A percentile compares a stretch with the other conserved stretches of the same genome.
phyloP scores from a whole-genome alignment of 2,888 invertebrate species.

The Coenonympha glycerion region DNA sequence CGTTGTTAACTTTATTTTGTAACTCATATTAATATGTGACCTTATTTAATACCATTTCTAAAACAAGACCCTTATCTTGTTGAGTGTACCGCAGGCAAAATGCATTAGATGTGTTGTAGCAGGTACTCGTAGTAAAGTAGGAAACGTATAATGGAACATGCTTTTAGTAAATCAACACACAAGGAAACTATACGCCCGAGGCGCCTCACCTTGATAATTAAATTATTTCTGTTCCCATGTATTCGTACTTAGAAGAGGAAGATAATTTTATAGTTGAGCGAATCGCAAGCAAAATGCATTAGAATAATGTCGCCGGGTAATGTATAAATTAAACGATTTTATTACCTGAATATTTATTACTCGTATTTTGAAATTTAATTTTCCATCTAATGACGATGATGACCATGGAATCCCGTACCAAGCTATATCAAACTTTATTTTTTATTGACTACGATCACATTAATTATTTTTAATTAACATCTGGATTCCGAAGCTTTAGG shows the following conservation, averaged over 20 bases:
- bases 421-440: no score
- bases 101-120: conserved; percentile 1
- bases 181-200: conserved; percentile 2
- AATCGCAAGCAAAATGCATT: conserved; percentile 2
- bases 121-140: conserved; percentile 2
- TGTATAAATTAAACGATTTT: neutral
- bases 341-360: neutral
- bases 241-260: neutral
- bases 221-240: neutral
- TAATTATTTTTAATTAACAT: no score
- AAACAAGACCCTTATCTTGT: no score
- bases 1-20: no score
- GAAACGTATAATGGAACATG: conserved; percentile 6
- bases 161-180: conserved; percentile 10
- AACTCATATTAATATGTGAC: no score
- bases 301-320: neutral
- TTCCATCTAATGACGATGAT: no score
- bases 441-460: no score
- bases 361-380: no score
- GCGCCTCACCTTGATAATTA: conserved; percentile 2
- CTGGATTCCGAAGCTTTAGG: no score
- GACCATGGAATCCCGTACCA: no score
- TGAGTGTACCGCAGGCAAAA: neutral
- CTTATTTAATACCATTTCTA: no score
- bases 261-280: conserved; percentile 2